phyloP scores from a whole-genome alignment of 2,888 invertebrate species.

The Limenitis camilla region DNA sequence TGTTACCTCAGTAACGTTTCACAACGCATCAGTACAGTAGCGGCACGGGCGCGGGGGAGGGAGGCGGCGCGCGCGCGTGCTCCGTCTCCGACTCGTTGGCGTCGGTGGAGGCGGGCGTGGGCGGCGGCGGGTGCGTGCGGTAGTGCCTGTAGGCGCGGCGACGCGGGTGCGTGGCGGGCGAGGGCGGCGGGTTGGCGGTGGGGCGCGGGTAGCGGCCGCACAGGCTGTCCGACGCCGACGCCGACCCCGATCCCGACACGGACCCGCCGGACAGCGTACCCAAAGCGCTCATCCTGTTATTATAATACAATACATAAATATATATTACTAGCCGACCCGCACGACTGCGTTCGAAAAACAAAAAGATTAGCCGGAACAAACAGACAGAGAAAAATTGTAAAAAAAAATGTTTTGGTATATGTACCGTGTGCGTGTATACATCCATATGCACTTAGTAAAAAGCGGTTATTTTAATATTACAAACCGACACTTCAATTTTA shows the following conservation, averaged over 20 bases:
- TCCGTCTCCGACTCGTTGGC: constrained; percentile 89
- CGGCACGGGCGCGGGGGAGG: constrained; percentile 84
- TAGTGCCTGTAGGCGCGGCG: constrained; percentile 86
- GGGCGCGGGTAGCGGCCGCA: constrained; percentile 86
- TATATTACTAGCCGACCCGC: too few relatives aligned
- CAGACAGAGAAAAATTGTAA: too few relatives aligned
- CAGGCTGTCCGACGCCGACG: constrained; percentile 76
- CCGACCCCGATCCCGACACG: constrained; percentile 18
- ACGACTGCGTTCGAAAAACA: too few relatives aligned
- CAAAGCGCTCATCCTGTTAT: constrained; percentile 14
- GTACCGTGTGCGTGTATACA: too few relatives aligned
- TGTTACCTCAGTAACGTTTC: background rate
- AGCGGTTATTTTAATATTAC: too few relatives aligned
- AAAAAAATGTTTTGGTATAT: too few relatives aligned
- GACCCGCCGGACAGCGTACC: constrained; percentile 10
- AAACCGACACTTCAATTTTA: too few relatives aligned
- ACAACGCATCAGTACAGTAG: constrained; percentile 28
- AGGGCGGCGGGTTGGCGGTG: constrained; percentile 92
- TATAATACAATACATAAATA: background rate
- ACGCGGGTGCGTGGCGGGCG: constrained; percentile 82
- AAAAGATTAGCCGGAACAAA: too few relatives aligned
- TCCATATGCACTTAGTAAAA: too few relatives aligned
- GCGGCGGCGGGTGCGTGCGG: constrained; percentile 90
- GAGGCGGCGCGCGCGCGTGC: constrained; percentile 89
- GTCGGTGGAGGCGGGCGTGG: constrained; percentile 95